These are phyloP conservation scores for Drosophila acutilabella DNA, from an alignment of 2,888 invertebrate species.

Conservation along the genomic window DNA sequence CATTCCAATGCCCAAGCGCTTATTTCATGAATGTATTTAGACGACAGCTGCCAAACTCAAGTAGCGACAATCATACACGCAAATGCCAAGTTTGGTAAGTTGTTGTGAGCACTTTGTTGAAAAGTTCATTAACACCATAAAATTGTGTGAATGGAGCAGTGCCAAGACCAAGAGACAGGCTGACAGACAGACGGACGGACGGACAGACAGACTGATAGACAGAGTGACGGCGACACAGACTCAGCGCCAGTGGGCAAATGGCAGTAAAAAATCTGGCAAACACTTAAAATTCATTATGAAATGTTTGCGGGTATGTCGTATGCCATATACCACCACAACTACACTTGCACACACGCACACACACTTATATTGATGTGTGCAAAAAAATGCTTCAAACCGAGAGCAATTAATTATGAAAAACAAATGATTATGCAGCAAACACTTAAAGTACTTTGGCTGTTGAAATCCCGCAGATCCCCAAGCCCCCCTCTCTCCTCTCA, in stretches of 20 bases:
- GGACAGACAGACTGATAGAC: constrained; percentile 31
- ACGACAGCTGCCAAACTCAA: constrained; percentile 40
- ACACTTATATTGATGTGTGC: constrained; percentile 13
- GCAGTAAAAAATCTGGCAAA: constrained; percentile 60
- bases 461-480: constrained; percentile 6
- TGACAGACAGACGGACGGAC: constrained; percentile 21
- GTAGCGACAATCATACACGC: constrained; percentile 23
- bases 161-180: constrained; percentile 59
- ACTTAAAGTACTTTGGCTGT: constrained; percentile 47
- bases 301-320: constrained; percentile 66
- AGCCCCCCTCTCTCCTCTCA: not conserved
- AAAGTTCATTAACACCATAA: constrained; percentile 80
- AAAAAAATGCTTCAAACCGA: constrained; percentile 54
- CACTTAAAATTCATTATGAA: constrained; percentile 79
- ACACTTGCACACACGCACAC: constrained; percentile 11
- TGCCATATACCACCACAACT: constrained; percentile 22
- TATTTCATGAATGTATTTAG: constrained; percentile 31
- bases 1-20: not conserved
- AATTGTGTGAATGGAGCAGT: constrained; percentile 54
- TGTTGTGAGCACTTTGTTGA: constrained; percentile 34
- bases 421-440: constrained; percentile 73
- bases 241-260: constrained; percentile 45
- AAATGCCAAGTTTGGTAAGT: constrained; percentile 1
- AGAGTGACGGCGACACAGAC: constrained; percentile 48
- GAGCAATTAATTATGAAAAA: constrained; percentile 77